phyloP scores from a whole-genome alignment of 2,888 invertebrate species.

The Chloroclysta siterata region DNA sequence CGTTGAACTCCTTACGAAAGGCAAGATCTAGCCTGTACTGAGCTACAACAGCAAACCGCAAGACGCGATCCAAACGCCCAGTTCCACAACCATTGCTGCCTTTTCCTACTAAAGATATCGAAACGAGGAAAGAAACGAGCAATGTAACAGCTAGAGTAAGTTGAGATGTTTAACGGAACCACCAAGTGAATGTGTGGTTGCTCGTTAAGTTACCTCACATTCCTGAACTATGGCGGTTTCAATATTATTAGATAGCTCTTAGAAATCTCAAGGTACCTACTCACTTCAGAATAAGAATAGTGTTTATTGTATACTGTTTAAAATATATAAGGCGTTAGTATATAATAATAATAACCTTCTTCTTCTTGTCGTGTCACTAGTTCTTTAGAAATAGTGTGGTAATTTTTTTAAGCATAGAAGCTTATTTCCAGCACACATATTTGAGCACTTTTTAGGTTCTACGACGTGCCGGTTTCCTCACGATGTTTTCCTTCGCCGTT shows the following conservation, averaged over 20 bases:
- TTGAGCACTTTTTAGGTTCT: too few relatives aligned
- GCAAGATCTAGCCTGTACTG: constrained; percentile 50
- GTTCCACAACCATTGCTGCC: constrained; percentile 36
- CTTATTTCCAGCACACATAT: too few relatives aligned
- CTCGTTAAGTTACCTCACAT: constrained; percentile 51
- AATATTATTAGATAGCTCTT: constrained; percentile 44
- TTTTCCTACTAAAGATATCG: not conserved
- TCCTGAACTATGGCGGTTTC: constrained; percentile 46
- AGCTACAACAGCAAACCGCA: constrained; percentile 28
- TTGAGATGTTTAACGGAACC: constrained; percentile 18
- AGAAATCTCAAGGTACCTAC: constrained; percentile 6
- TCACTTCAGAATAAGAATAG: too few relatives aligned
- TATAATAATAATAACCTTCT: too few relatives aligned
- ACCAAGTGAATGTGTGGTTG: constrained; percentile 41
- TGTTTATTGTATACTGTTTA: too few relatives aligned
- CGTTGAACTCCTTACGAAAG: constrained; percentile 79
- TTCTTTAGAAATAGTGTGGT: too few relatives aligned
- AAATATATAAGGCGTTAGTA: too few relatives aligned
- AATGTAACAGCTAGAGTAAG: constrained; percentile 35
- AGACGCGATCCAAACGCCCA: constrained; percentile 11
- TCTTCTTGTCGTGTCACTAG: too few relatives aligned
- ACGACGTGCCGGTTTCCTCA: too few relatives aligned
- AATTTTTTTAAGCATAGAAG: too few relatives aligned
- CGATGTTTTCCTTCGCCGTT: too few relatives aligned
- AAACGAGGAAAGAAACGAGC: constrained; percentile 11